Base-by-base conservation (phyloP, 2,888 invertebrate species). In the Siphonodentalium dalli region DNA sequence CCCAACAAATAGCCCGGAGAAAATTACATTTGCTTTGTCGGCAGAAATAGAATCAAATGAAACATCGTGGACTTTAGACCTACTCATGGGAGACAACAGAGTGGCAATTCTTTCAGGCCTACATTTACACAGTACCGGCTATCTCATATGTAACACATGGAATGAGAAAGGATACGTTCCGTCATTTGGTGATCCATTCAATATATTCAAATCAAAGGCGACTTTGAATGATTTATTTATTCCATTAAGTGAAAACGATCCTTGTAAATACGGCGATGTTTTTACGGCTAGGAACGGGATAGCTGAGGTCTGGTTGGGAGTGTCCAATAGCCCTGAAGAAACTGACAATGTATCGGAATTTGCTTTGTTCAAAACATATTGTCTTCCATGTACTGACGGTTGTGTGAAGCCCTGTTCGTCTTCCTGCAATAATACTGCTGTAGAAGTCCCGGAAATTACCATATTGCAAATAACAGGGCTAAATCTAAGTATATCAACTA, bases 381-480 rank as follows among this genome's bases (percentile, higher is more conserved):
- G 57, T 23, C 31, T 31, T n/a, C 42, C 40, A n/a, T 61, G 57
- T 37, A 24, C 24, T 15, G 15, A 18, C n/a, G 21, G 20, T 9
- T 61, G 61, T 27, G 33, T 24, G 2, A 40, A 43, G n/a, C 42
- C 50, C 4, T 68, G 66, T 39, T 41, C 51, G 9, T 37, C 48
- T 23, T 23, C 41, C 1, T 66, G 68, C 50, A 9, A 26, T 5
- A 26, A 48, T 18, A 34, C 20, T 18, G 27, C 24, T 11, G 7
- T 27, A 11, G 37, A 40, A 6, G 62, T 56, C 9, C 64, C n/a
- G n/a, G n/a, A n/a, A n/a, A n/a, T n/a, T n/a, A 39, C 60, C 2
- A 27, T 44, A 20, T 34, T 58, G 8, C 11, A 26, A 3, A 21
- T 63, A 8, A 34, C n/a, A 0, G 47, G 48, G 20, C 33, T 63